phyloP scores from a whole-genome alignment of 2,797 vertebrate species.

The Adrianichthys oophorus region DNA sequence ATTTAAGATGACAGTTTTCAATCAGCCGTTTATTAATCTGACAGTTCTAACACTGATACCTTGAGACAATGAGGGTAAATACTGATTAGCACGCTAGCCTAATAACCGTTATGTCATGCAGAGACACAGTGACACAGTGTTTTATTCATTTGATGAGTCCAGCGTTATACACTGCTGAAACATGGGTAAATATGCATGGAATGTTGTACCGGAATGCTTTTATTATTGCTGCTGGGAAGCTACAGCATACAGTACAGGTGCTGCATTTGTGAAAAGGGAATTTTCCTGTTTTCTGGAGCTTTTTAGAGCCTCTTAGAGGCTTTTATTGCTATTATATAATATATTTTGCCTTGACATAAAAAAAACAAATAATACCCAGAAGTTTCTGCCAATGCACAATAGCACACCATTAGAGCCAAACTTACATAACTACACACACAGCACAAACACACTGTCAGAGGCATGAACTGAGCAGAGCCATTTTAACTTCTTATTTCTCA shows the following conservation, averaged over 20 bases:
- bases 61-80: conserved; percentile 64
- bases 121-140: conserved; percentile 11
- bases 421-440: conserved; percentile 23
- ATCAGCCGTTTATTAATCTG: conserved; percentile 50
- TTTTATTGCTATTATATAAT: neutral
- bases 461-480: conserved; percentile 33
- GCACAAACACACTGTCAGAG: conserved; percentile 21
- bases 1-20: conserved; percentile 11
- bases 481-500: conserved; percentile 54
- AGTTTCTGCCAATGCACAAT: conserved; percentile 4
- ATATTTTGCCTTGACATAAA: neutral
- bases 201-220: too few relatives aligned
- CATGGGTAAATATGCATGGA: too few relatives aligned
- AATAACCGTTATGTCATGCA: conserved; percentile 28
- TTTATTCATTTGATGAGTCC: neutral
- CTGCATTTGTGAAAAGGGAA: too few relatives aligned
- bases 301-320: neutral
- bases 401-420: conserved; percentile 11
- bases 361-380: conserved; percentile 4
- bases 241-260: too few relatives aligned
- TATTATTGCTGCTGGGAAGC: too few relatives aligned
- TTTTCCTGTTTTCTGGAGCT: neutral
- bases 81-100: conserved; percentile 60
- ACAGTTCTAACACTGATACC: conserved; percentile 46
- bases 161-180: too few relatives aligned